Evolutionary conservation across 92 coral and sea anemone genomes (phyloP).

Genomic region (Epizoanthus rinbou): DNA sequence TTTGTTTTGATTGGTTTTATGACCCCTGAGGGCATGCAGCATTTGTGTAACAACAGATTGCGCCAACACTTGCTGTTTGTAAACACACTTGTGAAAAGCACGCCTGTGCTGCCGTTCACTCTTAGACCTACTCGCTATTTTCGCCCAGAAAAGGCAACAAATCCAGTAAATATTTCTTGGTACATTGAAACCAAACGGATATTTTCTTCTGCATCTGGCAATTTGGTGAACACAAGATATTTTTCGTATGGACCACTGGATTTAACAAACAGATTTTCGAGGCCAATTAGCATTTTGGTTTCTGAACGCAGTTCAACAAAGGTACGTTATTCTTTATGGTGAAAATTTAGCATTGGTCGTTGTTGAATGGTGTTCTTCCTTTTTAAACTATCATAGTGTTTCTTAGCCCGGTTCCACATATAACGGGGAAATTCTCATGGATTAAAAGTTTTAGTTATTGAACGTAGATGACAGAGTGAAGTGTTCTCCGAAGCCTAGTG

Average conservation of each 20-base stretch:
- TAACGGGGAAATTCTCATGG: no score
- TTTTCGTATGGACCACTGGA: conserved; percentile 4
- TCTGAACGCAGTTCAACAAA: neutral
- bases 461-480: no score
- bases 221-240: neutral
- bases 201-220: conserved; percentile 1
- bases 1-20: conserved; percentile 16
- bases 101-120: neutral
- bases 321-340: conserved; percentile 7
- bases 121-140: neutral
- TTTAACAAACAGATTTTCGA: conserved; percentile 20
- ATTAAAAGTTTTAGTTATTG: no score
- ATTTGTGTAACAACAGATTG: conserved; percentile 12
- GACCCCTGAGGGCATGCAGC: conserved; percentile 44
- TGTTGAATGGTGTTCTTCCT: neutral
- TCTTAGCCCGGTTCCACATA: neutral
- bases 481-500: no score
- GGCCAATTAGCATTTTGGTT: conserved; percentile 22
- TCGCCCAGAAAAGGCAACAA: neutral
- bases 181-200: neutral
- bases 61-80: conserved; percentile 17
- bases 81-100: conserved; percentile 34
- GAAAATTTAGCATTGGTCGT: no score
- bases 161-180: neutral
- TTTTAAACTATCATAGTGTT: neutral